Evolutionary conservation across 2,888 invertebrate species (phyloP).

Genomic region (Tolmerus cingulatus): DNA sequence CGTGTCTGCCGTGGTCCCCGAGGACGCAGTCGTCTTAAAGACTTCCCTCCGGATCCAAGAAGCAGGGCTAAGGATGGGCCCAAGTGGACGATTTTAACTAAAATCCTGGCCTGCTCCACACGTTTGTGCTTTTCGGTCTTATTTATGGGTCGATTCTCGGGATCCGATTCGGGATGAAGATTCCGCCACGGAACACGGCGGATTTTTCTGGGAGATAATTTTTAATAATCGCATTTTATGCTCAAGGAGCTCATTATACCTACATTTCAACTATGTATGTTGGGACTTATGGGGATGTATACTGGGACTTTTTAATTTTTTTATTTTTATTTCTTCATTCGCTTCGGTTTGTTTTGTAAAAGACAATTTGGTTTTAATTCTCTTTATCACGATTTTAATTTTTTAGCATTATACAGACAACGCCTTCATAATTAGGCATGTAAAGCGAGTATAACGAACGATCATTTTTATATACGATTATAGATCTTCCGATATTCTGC

Average conservation of each 20-base stretch:
- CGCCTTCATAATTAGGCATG: neutral
- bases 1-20: neutral
- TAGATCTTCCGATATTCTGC: too few species aligned
- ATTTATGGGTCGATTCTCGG: slow-evolving; percentile 1
- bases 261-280: neutral
- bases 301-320: neutral
- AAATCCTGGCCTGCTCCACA: neutral
- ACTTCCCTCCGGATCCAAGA: neutral
- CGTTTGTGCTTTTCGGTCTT: slow-evolving; percentile 3
- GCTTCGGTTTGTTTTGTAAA: neutral
- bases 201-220: slow-evolving; percentile 13
- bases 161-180: neutral
- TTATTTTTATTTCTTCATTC: neutral
- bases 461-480: too few species aligned
- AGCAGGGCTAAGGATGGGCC: neutral
- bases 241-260: neutral
- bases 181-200: neutral
- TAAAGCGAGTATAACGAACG: too few species aligned
- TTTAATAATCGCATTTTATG: slow-evolving; percentile 22
- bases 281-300: neutral
- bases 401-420: neutral
- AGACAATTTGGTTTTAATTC: neutral
- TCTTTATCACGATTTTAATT: neutral
- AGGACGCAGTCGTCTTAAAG: neutral
- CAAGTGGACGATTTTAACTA: neutral